Conservation (phyloP, 2,888 invertebrate genomes). For the Ophraella communa region DNA sequence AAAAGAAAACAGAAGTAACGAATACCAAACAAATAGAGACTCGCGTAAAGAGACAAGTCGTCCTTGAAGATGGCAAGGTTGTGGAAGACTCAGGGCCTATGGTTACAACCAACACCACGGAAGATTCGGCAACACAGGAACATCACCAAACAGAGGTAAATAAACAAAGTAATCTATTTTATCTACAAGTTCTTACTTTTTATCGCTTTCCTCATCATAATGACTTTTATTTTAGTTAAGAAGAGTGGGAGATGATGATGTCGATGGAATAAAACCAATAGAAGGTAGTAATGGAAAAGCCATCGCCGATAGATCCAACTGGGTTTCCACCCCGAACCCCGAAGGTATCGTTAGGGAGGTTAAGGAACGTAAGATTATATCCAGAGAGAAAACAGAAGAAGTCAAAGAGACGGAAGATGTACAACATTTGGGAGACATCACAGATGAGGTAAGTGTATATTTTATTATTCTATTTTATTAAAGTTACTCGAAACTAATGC, state of each 20-base stretch:
- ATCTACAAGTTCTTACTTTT: no score
- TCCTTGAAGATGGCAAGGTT: constrained; percentile 89
- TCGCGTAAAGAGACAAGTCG: constrained; percentile 85
- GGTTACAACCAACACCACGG: constrained; percentile 89
- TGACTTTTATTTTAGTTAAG: constrained; percentile 48
- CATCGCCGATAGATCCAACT: constrained; percentile 53
- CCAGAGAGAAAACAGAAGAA: constrained; percentile 83
- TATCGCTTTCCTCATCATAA: no score
- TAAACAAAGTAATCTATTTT: background rate
- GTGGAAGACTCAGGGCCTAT: constrained; percentile 89
- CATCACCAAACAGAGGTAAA: constrained; percentile 83
- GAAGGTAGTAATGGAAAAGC: constrained; percentile 42
- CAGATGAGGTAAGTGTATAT: constrained; percentile 75
- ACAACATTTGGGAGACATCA: constrained; percentile 82
- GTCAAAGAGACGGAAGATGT: constrained; percentile 85
- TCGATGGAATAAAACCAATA: constrained; percentile 45
- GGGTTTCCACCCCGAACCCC: constrained; percentile 70
- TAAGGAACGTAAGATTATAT: constrained; percentile 78
- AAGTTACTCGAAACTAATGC: no score
- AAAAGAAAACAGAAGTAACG: constrained; percentile 87
- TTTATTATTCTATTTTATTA: no score
- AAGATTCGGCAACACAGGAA: constrained; percentile 89
- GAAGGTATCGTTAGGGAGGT: constrained; percentile 83
- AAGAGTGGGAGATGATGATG: constrained; percentile 56
- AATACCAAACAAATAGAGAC: constrained; percentile 92